Base-by-base conservation (phyloP, 2,113 vertebrate genomes). In the Columbina picui region DNA sequence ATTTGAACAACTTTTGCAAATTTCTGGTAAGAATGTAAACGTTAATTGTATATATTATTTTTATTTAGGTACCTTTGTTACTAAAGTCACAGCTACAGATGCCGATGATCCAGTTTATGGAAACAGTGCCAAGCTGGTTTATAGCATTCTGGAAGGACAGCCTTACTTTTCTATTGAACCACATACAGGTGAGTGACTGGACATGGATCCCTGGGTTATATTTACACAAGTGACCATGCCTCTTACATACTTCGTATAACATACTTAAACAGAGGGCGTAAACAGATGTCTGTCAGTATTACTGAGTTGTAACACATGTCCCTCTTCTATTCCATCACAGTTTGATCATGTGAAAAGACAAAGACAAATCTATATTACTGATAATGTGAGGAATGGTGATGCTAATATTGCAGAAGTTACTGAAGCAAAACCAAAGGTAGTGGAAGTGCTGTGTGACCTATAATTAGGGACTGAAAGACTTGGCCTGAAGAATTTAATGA, bases 101-200 rank as follows among this genome's bases (percentile, higher is more conserved):
- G 99, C 99, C 6, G 99, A 99, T 69, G 99, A 99, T 88, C 99
- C 99, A 3, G 99, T 99, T 73, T 99, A 99, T 32, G 99, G 99
- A 93, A 99, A 99, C 64, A 99, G 99, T 32, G 99, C 99, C 47
- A 99, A 98, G 95, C 97, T 99, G 75, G 99, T 99, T 87, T 99
- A 99, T 84, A 99, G 99, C 97, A 99, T 99, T 77, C 97, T 99
- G 96, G 99, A 99, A 96, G 99, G 99, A 26, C 99, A 99, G 78
- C 99, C 99, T 21, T 99, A 99, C 96, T 99, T 99, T 96, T 99
- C 99, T 32, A 98, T 99, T 74, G 99, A 99, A 92, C 99, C 99
- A 45, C 99, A 99, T 89, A 99, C 99, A 94, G 99, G 99, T 99
- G 93, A 94, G 98, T 95, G 84, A 84, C 29, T 34, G 34, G 73